A percentile compares a stretch with the other conserved stretches of the same genome.
phyloP scores from a whole-genome alignment of 1,140 invertebrate genomes.

The Drosophila nigrodunni region DNA sequence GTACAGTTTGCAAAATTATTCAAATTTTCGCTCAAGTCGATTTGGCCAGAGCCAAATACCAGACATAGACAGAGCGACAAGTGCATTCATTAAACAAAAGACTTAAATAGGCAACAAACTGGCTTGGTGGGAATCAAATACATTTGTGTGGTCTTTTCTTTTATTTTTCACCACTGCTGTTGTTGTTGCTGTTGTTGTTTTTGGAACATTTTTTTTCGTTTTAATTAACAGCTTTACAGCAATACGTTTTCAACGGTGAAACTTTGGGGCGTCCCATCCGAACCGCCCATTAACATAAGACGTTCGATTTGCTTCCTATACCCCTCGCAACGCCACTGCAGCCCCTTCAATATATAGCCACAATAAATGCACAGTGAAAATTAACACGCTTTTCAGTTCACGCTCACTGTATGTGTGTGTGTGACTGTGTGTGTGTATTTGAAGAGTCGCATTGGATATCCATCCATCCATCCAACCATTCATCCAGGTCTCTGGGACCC shows the following conservation, averaged over 20 bases:
- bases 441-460: constrained; percentile 22
- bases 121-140: constrained; percentile 64
- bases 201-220: constrained; percentile 60
- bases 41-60: constrained; percentile 1
- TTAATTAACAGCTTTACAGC: constrained; percentile 82
- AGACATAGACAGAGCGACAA: constrained; percentile 32
- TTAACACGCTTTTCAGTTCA: constrained; percentile 83
- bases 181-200: constrained; percentile 55
- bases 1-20: constrained; percentile 52
- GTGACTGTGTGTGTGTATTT: constrained; percentile 24
- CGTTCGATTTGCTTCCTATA: constrained; percentile 61
- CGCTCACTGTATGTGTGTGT: constrained; percentile 38
- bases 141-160: constrained; percentile 61
- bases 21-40: constrained; percentile 47
- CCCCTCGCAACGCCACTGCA: background rate
- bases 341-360: constrained; percentile 45
- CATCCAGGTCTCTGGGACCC: constrained; percentile 49
- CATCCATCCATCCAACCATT: constrained; percentile 28
- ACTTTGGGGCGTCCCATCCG: constrained; percentile 59
- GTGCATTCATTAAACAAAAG: constrained; percentile 51
- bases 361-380: constrained; percentile 82
- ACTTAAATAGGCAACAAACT: constrained; percentile 49
- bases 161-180: constrained; percentile 35
- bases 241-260: constrained; percentile 69
- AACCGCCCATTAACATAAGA: constrained; percentile 77